Base-by-base conservation (phyloP, 2,113 vertebrate species). In the Anser brachyrhynchus region DNA sequence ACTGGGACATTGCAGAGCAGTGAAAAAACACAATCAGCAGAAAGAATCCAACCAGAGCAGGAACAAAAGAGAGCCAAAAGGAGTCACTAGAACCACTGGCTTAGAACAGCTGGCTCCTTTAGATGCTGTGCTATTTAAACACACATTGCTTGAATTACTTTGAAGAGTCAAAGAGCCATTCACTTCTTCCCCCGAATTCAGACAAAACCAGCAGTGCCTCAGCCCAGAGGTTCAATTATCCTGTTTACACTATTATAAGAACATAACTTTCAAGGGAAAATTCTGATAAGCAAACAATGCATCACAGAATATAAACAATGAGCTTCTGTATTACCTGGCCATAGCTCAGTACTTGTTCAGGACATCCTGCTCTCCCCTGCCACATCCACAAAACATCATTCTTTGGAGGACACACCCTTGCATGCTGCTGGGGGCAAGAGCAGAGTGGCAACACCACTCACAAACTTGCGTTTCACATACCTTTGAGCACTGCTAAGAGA, bases 1-100 rank as follows among this genome's bases (percentile, higher is more conserved):
- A 96, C 99, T 99, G 89, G 72, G 78, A 94, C 31, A 93, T 29
- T 66, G 66, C 8, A 95, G 33, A 84, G 35, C 88, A 90, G 89
- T 8, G 13, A 84, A 77, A 96, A 84, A 70, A 31, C 16, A 64
- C 2, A 26, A 64, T 20, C 55, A 12, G 39, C 86, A 88, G 15
- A 31, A 61, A 94, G 70, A 89, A 76, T 61, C 7, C 86, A 85
- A 70, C 6, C 33, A 71, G 59, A 52, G 33, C 11, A 57, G 29
- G 31, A 89, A 73, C 37, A 89, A 71, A 67, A 91, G 0, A 1
- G 1, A 35, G 28, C 35, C 62, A 74, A 73, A 69, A 39, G 19
- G 11, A 96, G 55, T 22, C 55, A 67, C 20, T 10, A 70, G 55
- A 84, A 64, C 9, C 44, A 71, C 0, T 21, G 15, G 15, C 9